Conservation (phyloP, 2,113 vertebrate genomes). For the Aphyosemion australe region DNA sequence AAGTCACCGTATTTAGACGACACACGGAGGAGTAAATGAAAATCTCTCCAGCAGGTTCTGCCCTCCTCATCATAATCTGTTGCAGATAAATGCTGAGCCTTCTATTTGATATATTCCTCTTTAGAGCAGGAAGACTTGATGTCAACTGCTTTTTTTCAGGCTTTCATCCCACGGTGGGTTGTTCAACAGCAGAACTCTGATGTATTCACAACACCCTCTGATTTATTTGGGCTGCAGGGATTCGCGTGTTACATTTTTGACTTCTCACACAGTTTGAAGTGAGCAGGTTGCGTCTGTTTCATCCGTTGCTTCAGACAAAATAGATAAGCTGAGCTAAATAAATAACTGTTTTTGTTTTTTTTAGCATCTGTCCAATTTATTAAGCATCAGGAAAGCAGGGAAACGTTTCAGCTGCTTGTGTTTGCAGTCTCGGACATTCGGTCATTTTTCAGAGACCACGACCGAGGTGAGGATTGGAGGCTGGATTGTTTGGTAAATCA, state of each 20-base stretch:
- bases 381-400: neutral
- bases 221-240: conserved; percentile 27
- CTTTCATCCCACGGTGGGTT: conserved; percentile 40
- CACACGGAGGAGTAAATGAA: neutral
- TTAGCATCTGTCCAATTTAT: neutral
- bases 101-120: neutral
- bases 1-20: conserved; percentile 22
- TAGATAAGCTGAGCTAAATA: conserved; percentile 12
- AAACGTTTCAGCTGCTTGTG: too few species aligned
- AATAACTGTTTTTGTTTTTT: neutral
- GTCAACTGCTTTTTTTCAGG: conserved; percentile 18
- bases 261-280: conserved; percentile 12
- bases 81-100: conserved; percentile 4
- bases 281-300: neutral
- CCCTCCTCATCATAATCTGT: neutral
- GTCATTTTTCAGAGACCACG: too few species aligned
- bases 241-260: conserved; percentile 16
- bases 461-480: too few species aligned
- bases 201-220: conserved; percentile 43
- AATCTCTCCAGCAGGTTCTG: neutral
- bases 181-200: conserved; percentile 20
- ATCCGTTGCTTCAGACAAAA: conserved; percentile 7
- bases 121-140: conserved; percentile 11
- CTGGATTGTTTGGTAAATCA: too few species aligned
- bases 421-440: too few species aligned